Base-by-base conservation (phyloP, 2,888 invertebrate species). In the Leucoma salicis region DNA sequence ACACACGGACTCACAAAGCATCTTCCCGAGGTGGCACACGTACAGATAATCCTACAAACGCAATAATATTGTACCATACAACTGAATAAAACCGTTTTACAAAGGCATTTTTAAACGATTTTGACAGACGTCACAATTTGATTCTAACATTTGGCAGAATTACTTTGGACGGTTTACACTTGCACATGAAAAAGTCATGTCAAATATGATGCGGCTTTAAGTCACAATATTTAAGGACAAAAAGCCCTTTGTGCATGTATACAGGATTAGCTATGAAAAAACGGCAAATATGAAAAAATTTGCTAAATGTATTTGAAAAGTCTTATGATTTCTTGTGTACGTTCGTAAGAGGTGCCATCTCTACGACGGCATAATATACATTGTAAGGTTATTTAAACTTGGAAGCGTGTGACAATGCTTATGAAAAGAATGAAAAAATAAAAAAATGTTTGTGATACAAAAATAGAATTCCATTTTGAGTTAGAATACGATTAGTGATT, bases 381-480 rank as follows among this genome's bases (percentile, higher is more conserved):
- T 8, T 21, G 8, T 21, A 21, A 8, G 6, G 21, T 5, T 21
- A 21, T 21, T 4, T 21, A 21, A 21, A 21, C 21, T 6, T 21
- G 21, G 6, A 21, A 21, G 5, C 6, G 27, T 11, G 27, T 27
- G 7, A 7, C 4, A 2, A 13, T 14, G 8, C 15, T 31, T 12
- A n/a, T 31, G 6, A 15, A 15, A 15, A 15, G 27, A 31, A 31
- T 13, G 14, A 15, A 1, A 10, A 31, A 14, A 15, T 8, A 27
- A 31, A 31, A 31, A 31, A 15, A 31, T 52, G 55, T 59, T 59
- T 87, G 86, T 87, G 86, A 86, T 87, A 84, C 59, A 75, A 73
- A 70, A 63, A 69, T 71, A 70, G 67, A 42, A 83, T 86, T 84
- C 86, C 84, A 84, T 86, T 84, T 84, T 84, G 66, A 61, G 63